phyloP scores from a whole-genome alignment of 2,888 invertebrate genomes.

The Nomada ruficornis region DNA sequence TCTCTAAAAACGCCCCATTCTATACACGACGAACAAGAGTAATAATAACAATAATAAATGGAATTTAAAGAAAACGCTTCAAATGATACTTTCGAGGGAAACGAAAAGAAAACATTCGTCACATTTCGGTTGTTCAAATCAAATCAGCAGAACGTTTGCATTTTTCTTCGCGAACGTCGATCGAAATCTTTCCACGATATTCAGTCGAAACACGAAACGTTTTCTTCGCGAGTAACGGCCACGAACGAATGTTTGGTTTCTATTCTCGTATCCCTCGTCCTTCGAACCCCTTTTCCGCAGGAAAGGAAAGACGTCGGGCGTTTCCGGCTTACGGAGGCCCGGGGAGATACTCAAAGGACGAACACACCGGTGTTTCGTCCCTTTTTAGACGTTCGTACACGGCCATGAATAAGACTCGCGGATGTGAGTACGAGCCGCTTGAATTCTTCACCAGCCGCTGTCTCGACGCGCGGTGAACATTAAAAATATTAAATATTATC shows the following conservation, averaged over 20 bases:
- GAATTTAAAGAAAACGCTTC: no score
- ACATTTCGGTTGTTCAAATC: no score
- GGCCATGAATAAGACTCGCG: constrained; percentile 26
- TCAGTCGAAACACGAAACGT: not conserved
- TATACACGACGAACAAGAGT: no score
- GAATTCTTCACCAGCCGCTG: constrained; percentile 11
- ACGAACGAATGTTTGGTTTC: constrained; percentile 33
- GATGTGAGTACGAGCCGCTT: constrained; percentile 12
- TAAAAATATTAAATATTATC: not conserved
- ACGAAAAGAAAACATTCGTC: no score
- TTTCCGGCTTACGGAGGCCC: constrained; percentile 26
- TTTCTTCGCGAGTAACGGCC: not conserved
- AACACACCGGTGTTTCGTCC: constrained; percentile 26
- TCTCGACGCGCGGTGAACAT: not conserved
- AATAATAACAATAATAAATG: no score
- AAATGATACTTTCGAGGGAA: no score
- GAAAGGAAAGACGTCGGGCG: constrained; percentile 16
- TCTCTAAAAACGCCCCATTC: not conserved
- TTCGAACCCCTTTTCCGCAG: constrained; percentile 28
- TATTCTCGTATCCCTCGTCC: constrained; percentile 40
- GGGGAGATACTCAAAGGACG: constrained; percentile 32
- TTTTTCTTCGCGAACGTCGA: no score
- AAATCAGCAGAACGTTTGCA: no score
- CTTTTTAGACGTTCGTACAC: constrained; percentile 5
- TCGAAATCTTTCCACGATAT: not conserved